Percentiles rank a stretch among this genome's conserved stretches.
Evolutionary conservation across 2,113 vertebrate genomes (phyloP).

Genomic region (Fulmarus glacialis): DNA sequence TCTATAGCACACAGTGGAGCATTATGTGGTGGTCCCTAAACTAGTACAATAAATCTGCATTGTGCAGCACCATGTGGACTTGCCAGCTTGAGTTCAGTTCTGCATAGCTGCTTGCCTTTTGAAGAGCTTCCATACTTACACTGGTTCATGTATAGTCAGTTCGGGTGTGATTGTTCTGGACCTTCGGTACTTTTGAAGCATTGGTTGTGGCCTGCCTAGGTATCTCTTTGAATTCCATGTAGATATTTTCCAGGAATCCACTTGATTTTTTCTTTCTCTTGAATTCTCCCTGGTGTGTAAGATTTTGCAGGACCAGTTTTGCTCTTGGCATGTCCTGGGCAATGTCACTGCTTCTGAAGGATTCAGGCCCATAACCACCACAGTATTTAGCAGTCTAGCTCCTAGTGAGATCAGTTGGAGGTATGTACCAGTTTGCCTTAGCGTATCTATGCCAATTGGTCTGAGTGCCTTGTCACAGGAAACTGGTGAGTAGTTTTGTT

Average conservation of each 20-base stretch:
- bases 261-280: neutral
- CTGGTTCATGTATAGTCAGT: neutral
- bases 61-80: neutral
- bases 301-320: neutral
- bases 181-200: neutral
- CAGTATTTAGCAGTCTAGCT: neutral
- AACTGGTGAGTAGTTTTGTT: neutral
- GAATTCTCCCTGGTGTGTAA: neutral
- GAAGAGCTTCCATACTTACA: neutral
- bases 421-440: neutral
- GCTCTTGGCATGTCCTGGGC: neutral
- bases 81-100: neutral
- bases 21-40: neutral
- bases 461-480: neutral
- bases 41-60: neutral
- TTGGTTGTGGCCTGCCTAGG: neutral
- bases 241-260: neutral
- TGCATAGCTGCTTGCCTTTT: neutral
- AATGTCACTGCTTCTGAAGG: neutral
- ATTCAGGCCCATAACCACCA: neutral
- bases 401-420: neutral
- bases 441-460: neutral
- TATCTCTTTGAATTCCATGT: neutral
- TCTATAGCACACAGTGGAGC: neutral
- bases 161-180: neutral